A percentile compares a stretch with the other conserved stretches of the same genome.
Conservation (phyloP, 2,888 invertebrate species). For the Sesia bembeciformis region DNA sequence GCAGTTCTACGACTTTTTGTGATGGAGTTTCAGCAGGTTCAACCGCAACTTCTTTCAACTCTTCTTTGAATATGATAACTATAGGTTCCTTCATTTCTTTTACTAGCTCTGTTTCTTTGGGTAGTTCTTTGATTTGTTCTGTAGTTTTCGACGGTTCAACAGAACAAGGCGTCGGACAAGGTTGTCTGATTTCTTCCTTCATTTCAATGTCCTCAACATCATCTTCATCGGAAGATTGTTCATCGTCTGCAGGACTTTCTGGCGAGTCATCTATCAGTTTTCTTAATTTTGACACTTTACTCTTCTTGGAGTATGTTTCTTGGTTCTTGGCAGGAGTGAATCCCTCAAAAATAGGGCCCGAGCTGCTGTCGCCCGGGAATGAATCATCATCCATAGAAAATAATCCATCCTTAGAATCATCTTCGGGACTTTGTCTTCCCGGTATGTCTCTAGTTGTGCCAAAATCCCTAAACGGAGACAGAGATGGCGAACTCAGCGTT, state of each 20-base stretch:
- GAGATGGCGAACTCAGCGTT: conserved; percentile 50
- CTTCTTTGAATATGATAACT: conserved; percentile 21
- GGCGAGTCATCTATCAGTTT: conserved; percentile 67
- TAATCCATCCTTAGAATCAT: conserved; percentile 74
- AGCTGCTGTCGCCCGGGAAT: conserved; percentile 71
- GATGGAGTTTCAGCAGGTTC: conserved; percentile 7
- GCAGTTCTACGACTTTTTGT: conserved; percentile 30
- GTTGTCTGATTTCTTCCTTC: conserved; percentile 32
- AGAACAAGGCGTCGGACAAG: conserved; percentile 19
- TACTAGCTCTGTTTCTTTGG: conserved; percentile 22
- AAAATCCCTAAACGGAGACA: conserved; percentile 63
- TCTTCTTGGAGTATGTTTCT: conserved; percentile 70
- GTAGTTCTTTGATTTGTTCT: conserved; percentile 23
- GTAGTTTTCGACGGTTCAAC: background rate
- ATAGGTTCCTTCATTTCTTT: conserved; percentile 23
- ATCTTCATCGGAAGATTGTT: conserved; percentile 63
- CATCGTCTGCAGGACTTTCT: conserved; percentile 67
- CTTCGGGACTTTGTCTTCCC: conserved; percentile 77
- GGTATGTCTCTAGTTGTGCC: conserved; percentile 68
- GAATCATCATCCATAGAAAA: conserved; percentile 77
- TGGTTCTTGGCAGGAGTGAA: conserved; percentile 73
- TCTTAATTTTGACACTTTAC: conserved; percentile 58
- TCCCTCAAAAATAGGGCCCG: conserved; percentile 69
- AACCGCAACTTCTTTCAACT: conserved; percentile 8
- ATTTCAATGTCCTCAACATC: conserved; percentile 40